Evolutionary conservation across 2,888 invertebrate species (phyloP), one percentile per base, ranked within the genome.

Genomic region (Diarsia brunnea): DNA sequence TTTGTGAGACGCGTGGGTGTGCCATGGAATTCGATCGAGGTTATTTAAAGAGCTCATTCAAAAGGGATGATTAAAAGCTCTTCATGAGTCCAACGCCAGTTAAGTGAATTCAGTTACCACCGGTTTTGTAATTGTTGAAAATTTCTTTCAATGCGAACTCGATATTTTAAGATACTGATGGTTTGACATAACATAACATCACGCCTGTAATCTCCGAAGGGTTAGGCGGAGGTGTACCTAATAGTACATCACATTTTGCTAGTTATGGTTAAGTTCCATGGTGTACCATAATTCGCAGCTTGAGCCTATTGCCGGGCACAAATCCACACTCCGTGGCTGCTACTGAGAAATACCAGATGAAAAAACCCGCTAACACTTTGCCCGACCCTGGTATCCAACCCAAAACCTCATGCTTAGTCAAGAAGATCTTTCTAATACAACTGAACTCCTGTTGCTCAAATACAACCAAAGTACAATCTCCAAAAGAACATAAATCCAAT

Each of bases 1-100:
- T 38, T 74, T 27, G 60, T 27, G 3, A 38, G 10, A 74, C 7
- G 49, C 24, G 31, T 72, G 38, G 47, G 55, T 73, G 58, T 27
- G 55, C 16, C 12, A 16, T 8, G 10, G n/a, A 43, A 43, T 74
- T 11, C 7, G 21, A 16, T 24, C n/a, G 21, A 21, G n/a, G 45
- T 31, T 51, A 14, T 4, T 4, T 43, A 16, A 51, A 43, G 5
- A 60, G 10, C 27, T 61, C 4, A 43, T 60, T 49, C 12, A 27
- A 19, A 27, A 60, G 12, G n/a, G 27, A n/a, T 58, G 27, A n/a
- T 58, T 38, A 38, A 73, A 8, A 24, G 19, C 55, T n/a, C 16
- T 31, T 8, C 11, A 24, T 24, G 73, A 31, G 16, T 55, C 19
- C 21, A 31, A 31, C 7, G 16, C 47, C 11, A n/a, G 53, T 19